Percentiles rank a stretch among this genome's conserved stretches.
These are phyloP conservation scores for Rhaphigaster nebulosa DNA, from an alignment of 2,888 invertebrate genomes.

Conservation along the genomic window DNA sequence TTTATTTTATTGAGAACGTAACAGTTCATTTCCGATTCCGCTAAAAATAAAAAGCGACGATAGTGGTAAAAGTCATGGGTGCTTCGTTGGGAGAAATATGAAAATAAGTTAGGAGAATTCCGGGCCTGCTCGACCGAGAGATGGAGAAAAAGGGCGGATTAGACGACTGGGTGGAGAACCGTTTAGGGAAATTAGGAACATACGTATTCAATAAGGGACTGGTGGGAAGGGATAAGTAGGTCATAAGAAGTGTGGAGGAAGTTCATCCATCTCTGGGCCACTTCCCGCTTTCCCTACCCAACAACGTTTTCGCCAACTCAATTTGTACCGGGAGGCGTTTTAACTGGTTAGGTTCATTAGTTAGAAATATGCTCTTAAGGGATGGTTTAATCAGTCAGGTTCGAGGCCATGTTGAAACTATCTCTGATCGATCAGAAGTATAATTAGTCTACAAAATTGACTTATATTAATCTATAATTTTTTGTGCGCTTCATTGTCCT, in stretches of 20 bases:
- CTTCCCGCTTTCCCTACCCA: not conserved
- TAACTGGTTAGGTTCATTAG: not conserved
- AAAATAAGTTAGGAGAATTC: constrained; percentile 46
- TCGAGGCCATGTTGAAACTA: not conserved
- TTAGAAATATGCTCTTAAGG: not conserved
- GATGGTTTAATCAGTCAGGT: not conserved
- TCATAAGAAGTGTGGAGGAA: constrained; percentile 51
- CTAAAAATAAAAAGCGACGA: not conserved
- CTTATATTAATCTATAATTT: too few relatives aligned
- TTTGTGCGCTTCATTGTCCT: too few relatives aligned
- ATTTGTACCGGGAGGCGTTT: not conserved
- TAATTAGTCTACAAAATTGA: too few relatives aligned
- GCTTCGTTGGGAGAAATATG: not conserved
- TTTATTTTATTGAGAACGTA: not conserved
- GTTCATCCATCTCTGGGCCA: constrained; percentile 40
- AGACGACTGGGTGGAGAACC: constrained; percentile 53
- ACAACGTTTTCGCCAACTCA: constrained; percentile 17
- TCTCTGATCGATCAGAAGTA: too few relatives aligned
- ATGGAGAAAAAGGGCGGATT: constrained; percentile 26
- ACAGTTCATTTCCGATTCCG: not conserved
- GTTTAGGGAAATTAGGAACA: constrained; percentile 62
- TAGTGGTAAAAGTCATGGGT: not conserved
- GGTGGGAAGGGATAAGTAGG: constrained; percentile 56
- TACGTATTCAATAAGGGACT: constrained; percentile 61
- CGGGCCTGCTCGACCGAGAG: constrained; percentile 12